Conservation (phyloP, 2,888 invertebrate genomes). For the Lamellibrachia satsuma region DNA sequence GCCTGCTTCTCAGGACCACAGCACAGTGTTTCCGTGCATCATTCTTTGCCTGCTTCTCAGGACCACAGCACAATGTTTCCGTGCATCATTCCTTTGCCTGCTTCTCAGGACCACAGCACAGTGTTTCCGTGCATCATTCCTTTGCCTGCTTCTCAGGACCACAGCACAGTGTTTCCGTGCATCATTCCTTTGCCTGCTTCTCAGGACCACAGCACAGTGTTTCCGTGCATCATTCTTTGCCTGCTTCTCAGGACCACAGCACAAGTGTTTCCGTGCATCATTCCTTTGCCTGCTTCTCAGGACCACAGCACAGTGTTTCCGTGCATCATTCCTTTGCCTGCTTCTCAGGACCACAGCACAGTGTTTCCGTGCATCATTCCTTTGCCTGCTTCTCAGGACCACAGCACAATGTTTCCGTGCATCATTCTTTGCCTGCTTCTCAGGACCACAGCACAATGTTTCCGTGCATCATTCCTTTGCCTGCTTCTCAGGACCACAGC, state of each 20-base stretch:
- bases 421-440: too few relatives aligned
- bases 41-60: too few relatives aligned
- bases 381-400: neutral
- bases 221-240: too few relatives aligned
- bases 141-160: neutral
- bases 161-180: neutral
- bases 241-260: neutral
- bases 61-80: neutral
- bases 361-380: neutral
- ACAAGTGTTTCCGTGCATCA: neutral
- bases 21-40: too few relatives aligned
- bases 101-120: neutral
- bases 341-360: neutral
- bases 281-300: neutral
- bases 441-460: neutral
- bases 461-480: neutral
- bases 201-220: neutral
- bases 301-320: neutral
- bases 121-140: too few relatives aligned
- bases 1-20: neutral
- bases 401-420: too few relatives aligned
- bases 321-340: too few relatives aligned
- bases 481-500: neutral
- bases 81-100: neutral
- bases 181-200: neutral